Conservation (phyloP, 2,797 vertebrate genomes). For the Takifugu rubripes region DNA sequence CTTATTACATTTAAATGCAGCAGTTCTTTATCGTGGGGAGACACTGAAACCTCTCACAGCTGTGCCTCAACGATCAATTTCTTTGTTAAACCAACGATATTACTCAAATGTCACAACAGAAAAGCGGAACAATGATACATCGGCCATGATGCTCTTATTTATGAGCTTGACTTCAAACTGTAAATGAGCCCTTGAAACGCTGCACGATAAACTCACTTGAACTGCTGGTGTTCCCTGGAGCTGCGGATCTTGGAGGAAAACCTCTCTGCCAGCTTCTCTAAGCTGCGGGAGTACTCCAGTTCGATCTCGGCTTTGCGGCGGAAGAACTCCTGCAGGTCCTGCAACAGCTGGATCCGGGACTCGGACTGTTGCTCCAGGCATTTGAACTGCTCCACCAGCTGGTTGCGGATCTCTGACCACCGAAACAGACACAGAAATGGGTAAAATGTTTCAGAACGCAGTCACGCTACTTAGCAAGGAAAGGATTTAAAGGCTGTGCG, state of each 20-base stretch:
- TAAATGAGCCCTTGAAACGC: too few species aligned
- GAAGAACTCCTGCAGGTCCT: slow-evolving; percentile 99
- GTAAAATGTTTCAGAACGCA: slow-evolving; percentile 4
- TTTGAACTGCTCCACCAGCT: slow-evolving; percentile 98
- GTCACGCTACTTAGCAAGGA: not conserved
- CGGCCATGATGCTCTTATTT: too few species aligned
- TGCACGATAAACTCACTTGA: slow-evolving; percentile 81
- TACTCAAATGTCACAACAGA: too few species aligned
- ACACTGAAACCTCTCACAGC: too few species aligned
- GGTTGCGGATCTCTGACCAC: slow-evolving; percentile 90
- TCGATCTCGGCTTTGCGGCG: slow-evolving; percentile 96
- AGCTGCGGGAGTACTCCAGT: slow-evolving; percentile 93
- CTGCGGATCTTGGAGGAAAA: slow-evolving; percentile 98
- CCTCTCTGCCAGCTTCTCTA: slow-evolving; percentile 95
- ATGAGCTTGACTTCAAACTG: too few species aligned
- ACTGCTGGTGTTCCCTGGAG: slow-evolving; percentile 93
- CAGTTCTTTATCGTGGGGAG: too few species aligned
- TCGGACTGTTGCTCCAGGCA: slow-evolving; percentile 98
- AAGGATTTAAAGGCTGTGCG: not conserved
- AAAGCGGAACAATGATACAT: too few species aligned
- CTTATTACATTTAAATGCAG: too few species aligned
- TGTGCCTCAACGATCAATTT: too few species aligned
- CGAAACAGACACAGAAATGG: slow-evolving; percentile 36
- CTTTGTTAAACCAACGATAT: too few species aligned
- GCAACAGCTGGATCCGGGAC: slow-evolving; percentile 93